Conservation (phyloP, 2,888 invertebrate species). For the Baronia brevicornis region DNA sequence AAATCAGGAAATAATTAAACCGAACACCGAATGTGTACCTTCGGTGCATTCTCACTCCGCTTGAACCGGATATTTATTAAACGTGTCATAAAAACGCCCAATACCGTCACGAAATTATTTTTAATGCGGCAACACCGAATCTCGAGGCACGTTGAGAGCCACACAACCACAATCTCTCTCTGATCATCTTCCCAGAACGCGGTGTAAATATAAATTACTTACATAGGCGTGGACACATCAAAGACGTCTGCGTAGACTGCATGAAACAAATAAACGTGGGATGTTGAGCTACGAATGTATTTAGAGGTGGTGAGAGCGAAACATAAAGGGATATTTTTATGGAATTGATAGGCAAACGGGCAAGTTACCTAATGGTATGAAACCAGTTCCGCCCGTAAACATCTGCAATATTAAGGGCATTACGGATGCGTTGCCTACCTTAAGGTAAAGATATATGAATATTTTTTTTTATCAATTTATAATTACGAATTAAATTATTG, state of each 20-base stretch:
- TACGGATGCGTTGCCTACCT: no score
- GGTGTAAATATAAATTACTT: constrained; percentile 29
- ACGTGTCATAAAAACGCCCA: constrained; percentile 5
- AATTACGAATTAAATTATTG: no score
- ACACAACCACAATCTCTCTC: constrained; percentile 6
- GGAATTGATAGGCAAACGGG: no score
- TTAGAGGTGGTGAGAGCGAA: constrained; percentile 10
- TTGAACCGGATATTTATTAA: constrained; percentile 6
- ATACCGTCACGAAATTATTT: constrained; percentile 4
- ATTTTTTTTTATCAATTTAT: neutral
- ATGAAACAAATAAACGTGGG: constrained; percentile 23
- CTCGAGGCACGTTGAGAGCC: constrained; percentile 1
- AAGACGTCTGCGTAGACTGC: constrained; percentile 18
- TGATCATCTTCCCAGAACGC: constrained; percentile 24
- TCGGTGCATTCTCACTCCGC: no score
- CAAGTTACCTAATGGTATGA: no score
- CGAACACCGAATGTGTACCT: constrained; percentile 1
- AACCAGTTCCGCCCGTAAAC: neutral
- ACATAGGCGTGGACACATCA: constrained; percentile 29
- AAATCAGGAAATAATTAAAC: neutral
- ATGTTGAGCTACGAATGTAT: constrained; percentile 16
- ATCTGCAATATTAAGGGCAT: no score
- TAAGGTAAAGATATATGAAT: neutral
- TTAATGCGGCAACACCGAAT: no score
- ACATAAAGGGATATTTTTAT: no score